A percentile compares a stretch with the other conserved stretches of the same genome.
Conservation (phyloP, 2,113 vertebrate genomes). For the Muscicapa adusta region DNA sequence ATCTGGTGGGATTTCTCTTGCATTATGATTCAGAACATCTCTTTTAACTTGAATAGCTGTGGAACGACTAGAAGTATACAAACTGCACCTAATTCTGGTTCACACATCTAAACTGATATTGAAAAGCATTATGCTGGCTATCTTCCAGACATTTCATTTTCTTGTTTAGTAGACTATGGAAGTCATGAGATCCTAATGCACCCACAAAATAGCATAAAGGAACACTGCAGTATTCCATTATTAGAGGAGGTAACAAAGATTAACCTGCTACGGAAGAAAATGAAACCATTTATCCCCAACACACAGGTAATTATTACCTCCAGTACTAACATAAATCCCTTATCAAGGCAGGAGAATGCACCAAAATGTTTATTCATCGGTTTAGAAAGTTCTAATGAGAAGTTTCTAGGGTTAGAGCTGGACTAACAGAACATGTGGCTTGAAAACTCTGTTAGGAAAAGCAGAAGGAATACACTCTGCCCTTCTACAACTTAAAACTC, state of each 20-base stretch:
- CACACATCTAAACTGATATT: neutral
- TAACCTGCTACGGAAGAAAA: neutral
- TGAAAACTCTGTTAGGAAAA: neutral
- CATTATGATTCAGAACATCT: neutral
- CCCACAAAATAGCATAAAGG: neutral
- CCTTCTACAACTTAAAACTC: neutral
- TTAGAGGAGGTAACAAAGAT: neutral
- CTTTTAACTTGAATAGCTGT: neutral
- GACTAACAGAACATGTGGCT: neutral
- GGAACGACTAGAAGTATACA: neutral
- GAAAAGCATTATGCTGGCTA: neutral
- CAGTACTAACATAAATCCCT: neutral
- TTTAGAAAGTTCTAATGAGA: neutral
- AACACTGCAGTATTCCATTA: neutral
- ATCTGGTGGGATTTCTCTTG: neutral
- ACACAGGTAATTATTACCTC: neutral
- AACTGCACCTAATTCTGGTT: neutral
- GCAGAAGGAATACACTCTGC: neutral
- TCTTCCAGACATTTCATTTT: neutral
- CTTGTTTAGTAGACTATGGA: neutral
- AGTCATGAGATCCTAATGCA: neutral
- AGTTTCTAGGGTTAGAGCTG: neutral
- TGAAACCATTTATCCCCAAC: neutral
- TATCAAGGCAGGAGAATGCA: neutral
- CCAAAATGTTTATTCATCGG: neutral